Conservation (phyloP, 2,888 invertebrate species). For the Eupeodes latifasciatus region DNA sequence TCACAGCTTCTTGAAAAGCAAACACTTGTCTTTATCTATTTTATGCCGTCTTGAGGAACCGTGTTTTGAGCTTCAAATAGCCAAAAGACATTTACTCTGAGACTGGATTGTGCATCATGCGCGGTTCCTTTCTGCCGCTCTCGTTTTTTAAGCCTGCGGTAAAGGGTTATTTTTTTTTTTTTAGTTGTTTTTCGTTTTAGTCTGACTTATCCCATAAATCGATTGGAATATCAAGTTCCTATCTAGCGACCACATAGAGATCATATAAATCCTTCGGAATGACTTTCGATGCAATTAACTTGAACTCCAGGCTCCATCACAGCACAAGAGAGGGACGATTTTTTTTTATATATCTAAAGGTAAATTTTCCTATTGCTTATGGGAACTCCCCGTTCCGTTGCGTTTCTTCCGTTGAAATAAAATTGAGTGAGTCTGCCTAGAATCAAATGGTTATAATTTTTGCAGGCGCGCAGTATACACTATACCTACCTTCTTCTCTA, state of each 20-base stretch:
- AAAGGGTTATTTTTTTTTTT: constrained; percentile 35
- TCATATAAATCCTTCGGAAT: constrained; percentile 71
- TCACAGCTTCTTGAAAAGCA: constrained; percentile 26
- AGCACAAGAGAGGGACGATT: constrained; percentile 15
- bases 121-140: constrained; percentile 37
- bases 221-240: constrained; percentile 73
- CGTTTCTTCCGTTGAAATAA: constrained; percentile 19
- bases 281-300: constrained; percentile 73
- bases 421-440: constrained; percentile 63
- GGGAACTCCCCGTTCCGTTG: background rate
- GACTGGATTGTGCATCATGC: constrained; percentile 9
- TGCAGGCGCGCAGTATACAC: background rate
- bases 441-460: constrained; percentile 38
- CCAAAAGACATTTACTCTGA: constrained; percentile 64
- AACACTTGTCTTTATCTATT: background rate
- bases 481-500: constrained; percentile 1
- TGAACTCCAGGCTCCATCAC: constrained; percentile 46
- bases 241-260: constrained; percentile 69
- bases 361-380: background rate
- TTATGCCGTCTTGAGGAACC: background rate
- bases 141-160: constrained; percentile 13
- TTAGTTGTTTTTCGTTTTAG: constrained; percentile 15
- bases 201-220: constrained; percentile 68
- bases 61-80: constrained; percentile 35
- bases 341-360: background rate